phyloP scores from a whole-genome alignment of 2,888 invertebrate genomes.

The Siphlonurus alternatus region DNA sequence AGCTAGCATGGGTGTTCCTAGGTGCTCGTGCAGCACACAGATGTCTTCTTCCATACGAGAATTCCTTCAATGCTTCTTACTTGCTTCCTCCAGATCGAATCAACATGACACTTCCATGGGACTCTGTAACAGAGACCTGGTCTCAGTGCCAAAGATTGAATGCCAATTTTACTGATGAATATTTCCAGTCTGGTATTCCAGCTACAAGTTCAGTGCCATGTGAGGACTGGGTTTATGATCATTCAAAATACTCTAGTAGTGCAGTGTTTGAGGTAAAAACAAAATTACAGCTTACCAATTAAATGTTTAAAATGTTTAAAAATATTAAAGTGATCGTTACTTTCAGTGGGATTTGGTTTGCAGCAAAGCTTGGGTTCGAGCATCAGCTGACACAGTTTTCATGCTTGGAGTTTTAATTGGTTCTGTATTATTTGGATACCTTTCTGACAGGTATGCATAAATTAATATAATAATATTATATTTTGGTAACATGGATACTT shows the following conservation, averaged over 20 bases:
- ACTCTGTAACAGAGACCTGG: slow-evolving; percentile 26
- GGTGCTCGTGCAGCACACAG: slow-evolving; percentile 38
- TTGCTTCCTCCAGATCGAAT: slow-evolving; percentile 25
- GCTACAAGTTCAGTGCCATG: slow-evolving; percentile 27
- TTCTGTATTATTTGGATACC: slow-evolving; percentile 50
- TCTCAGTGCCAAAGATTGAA: slow-evolving; percentile 36
- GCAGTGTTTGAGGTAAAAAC: slow-evolving; percentile 42
- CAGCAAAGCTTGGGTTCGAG: slow-evolving; percentile 39
- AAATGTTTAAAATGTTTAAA: background rate
- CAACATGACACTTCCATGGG: slow-evolving; percentile 36
- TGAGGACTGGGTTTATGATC: slow-evolving; percentile 40
- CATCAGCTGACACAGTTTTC: slow-evolving; percentile 47
- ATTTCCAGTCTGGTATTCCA: slow-evolving; percentile 21
- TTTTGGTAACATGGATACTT: background rate
- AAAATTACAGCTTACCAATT: background rate
- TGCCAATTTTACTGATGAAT: slow-evolving; percentile 24
- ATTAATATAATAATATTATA: too few relatives aligned
- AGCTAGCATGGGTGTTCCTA: slow-evolving; percentile 51
- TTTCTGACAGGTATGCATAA: slow-evolving; percentile 39
- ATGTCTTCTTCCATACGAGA: slow-evolving; percentile 41
- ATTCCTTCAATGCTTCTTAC: slow-evolving; percentile 30
- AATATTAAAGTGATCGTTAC: too few relatives aligned
- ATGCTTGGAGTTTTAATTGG: slow-evolving; percentile 59
- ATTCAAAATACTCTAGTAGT: slow-evolving; percentile 38
- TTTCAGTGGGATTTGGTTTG: slow-evolving; percentile 49